Conservation (phyloP, 2,888 invertebrate genomes). For the Pyrrhosoma nymphula region DNA sequence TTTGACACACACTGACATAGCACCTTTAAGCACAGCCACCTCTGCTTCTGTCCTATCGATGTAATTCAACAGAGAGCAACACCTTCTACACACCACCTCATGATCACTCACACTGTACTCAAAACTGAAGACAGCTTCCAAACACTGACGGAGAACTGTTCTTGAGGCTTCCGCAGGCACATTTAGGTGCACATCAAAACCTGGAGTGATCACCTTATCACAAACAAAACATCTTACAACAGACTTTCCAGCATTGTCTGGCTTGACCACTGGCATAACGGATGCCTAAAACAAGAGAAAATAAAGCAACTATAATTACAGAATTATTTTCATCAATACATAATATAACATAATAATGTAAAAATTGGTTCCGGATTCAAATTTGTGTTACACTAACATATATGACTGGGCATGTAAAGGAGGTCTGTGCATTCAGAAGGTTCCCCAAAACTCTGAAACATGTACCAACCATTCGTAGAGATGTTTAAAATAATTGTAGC, state of each 20-base stretch:
- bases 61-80: constrained; percentile 37
- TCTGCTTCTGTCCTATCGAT: constrained; percentile 50
- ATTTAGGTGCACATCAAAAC: background rate
- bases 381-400: no score
- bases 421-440: no score
- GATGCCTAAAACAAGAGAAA: background rate
- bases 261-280: background rate
- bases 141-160: constrained; percentile 12
- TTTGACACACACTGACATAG: constrained; percentile 27
- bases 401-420: no score
- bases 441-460: no score
- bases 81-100: constrained; percentile 33
- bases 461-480: no score
- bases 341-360: no score
- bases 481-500: no score
- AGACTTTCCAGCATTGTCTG: background rate
- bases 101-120: background rate
- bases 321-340: no score
- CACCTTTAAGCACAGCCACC: background rate
- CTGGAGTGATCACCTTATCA: background rate
- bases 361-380: no score
- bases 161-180: background rate
- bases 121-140: background rate
- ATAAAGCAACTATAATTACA: background rate
- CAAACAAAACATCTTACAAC: background rate